Evolutionary conservation across 2,113 vertebrate genomes (phyloP), one percentile per base, ranked within the genome.

Genomic region (Uropsilus gracilis): DNA sequence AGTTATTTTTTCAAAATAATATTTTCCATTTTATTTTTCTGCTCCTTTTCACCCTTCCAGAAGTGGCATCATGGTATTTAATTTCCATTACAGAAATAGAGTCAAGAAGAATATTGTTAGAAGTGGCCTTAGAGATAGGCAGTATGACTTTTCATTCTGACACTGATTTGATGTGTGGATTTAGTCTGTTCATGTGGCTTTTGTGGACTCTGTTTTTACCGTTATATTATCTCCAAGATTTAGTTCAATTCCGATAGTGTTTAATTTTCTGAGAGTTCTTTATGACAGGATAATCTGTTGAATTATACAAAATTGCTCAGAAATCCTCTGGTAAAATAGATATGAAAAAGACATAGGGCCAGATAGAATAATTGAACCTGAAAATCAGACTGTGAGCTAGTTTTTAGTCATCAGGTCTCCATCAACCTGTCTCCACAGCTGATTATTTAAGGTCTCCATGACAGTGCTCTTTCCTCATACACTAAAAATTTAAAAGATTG

Each of bases 151-250:
- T 94, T 69, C 68, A 72, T 55, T 63, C 28, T 34, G 14, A 73
- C 34, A 80, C 28, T 85, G 72, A 87, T 90, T 82, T 90, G 42
- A 32, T 76, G 18, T 72, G 34, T 55, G n/a, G 63, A 86, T 91
- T 93, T 86, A 13, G 13, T 55, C 16, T 48, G 22, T 61, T 66
- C 7, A 28, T 78, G 17, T 77, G 34, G 13, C 20, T 89, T 91
- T 61, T 46, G 1, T 66, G 17, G 57, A 34, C 37, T 64, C 39
- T 57, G 12, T 86, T 89, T 89, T 24, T 89, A 44, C 42, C 42
- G 72, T 46, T 76, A 30, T 90, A 46, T 8, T 13, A 77, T 69
- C 14, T 46, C 28, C 14, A 28, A 75, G 50, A 42, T 50, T 37
- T 68, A 4, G 0, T 59, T 88, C n/a, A 18, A 28, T 37, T 92